A percentile compares a stretch with the other conserved stretches of the same genome.
Evolutionary conservation across 92 coral and sea anemone species (phyloP).

Genomic region (Phenganax stokvisi): DNA sequence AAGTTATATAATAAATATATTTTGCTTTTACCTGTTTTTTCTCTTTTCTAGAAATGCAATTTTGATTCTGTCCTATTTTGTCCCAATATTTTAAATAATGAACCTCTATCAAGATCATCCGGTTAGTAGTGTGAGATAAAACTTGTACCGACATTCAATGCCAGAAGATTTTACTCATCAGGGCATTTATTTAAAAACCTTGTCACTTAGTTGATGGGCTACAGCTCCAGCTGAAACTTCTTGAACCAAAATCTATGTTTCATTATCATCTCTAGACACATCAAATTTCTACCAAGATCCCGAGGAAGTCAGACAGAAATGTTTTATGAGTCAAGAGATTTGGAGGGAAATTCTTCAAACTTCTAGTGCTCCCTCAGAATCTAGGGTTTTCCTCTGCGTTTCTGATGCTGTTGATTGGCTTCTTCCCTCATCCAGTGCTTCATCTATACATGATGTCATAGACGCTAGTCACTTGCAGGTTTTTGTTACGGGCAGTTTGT

Average conservation of each 20-base stretch:
- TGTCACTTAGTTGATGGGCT: no score
- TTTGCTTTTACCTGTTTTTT: neutral
- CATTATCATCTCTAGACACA: neutral
- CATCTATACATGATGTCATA: slow-evolving; percentile 60
- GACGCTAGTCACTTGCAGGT: slow-evolving; percentile 70
- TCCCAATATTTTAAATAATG: slow-evolving; percentile 14
- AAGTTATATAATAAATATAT: neutral
- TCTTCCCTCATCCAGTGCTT: slow-evolving; percentile 62
- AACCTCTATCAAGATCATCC: slow-evolving; percentile 1
- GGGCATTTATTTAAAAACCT: neutral
- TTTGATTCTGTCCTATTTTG: slow-evolving; percentile 36
- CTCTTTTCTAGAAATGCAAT: slow-evolving; percentile 25
- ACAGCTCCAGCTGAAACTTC: no score
- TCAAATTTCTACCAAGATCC: neutral
- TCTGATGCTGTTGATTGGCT: slow-evolving; percentile 84
- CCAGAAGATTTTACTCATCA: neutral
- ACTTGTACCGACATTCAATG: neutral
- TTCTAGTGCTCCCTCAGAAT: slow-evolving; percentile 29
- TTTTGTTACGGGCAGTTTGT: slow-evolving; percentile 79
- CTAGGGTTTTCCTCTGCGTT: slow-evolving; percentile 79
- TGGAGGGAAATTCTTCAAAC: slow-evolving; percentile 18
- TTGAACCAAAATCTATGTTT: no score
- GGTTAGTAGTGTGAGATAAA: slow-evolving; percentile 1
- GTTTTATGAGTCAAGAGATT: slow-evolving; percentile 1
- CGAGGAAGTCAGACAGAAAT: slow-evolving; percentile 6